Conservation (phyloP, 2,888 invertebrate species). For the Agonopterix heracliana region DNA sequence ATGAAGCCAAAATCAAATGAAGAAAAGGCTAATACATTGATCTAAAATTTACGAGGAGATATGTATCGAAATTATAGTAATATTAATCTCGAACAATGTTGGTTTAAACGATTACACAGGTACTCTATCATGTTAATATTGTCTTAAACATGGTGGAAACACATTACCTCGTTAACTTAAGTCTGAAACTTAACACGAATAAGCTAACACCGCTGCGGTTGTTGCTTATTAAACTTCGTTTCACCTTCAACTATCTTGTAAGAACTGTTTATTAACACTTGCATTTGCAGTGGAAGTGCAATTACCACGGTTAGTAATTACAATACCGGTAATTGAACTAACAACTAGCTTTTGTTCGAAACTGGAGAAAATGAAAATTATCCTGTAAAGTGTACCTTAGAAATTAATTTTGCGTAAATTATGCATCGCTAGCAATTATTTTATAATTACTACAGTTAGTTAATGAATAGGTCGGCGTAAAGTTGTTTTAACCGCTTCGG, state of each 20-base stretch:
- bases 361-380: too few relatives aligned
- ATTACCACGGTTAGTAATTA: slow-evolving; percentile 5
- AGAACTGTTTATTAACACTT: slow-evolving; percentile 22
- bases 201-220: slow-evolving; percentile 41
- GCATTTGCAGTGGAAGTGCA: slow-evolving; percentile 13
- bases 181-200: slow-evolving; percentile 30
- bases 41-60: too few relatives aligned
- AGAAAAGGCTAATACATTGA: too few relatives aligned
- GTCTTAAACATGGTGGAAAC: slow-evolving; percentile 42
- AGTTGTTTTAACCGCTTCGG: too few relatives aligned
- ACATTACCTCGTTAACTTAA: slow-evolving; percentile 41
- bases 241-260: slow-evolving; percentile 20
- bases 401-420: too few relatives aligned
- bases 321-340: background rate
- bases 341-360: background rate
- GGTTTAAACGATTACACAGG: slow-evolving; percentile 11
- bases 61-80: background rate
- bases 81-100: slow-evolving; percentile 10
- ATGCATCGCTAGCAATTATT: too few relatives aligned
- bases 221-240: slow-evolving; percentile 54
- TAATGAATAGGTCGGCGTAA: too few relatives aligned
- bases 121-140: slow-evolving; percentile 31
- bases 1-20: too few relatives aligned
- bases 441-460: too few relatives aligned
- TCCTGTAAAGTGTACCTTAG: too few relatives aligned